Percentiles rank a stretch among this genome's conserved stretches.
Evolutionary conservation across 2,113 vertebrate genomes (phyloP).

Genomic region (Entomyzon cyanotis): DNA sequence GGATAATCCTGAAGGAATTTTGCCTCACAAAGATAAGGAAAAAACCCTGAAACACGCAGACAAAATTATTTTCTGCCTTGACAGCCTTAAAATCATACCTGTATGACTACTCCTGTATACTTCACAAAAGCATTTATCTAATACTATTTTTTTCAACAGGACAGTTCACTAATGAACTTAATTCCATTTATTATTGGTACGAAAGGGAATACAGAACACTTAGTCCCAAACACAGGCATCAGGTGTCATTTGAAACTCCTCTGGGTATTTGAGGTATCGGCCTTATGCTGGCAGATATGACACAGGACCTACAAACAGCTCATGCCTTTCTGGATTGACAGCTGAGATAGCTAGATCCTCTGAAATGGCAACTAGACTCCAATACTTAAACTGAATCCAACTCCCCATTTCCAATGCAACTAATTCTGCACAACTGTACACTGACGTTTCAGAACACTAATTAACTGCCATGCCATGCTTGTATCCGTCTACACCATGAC

Average conservation of each 20-base stretch:
- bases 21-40: not conserved
- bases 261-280: not conserved
- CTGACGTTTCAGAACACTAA: not conserved
- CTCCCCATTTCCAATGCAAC: not conserved
- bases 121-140: not conserved
- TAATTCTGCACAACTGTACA: not conserved
- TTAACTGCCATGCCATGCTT: not conserved
- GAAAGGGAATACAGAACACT: not conserved
- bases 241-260: constrained; percentile 8
- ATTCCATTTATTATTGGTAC: not conserved
- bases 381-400: not conserved
- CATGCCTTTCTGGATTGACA: constrained; percentile 14
- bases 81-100: not conserved
- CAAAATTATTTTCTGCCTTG: not conserved
- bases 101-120: not conserved
- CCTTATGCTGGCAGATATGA: not conserved
- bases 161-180: not conserved
- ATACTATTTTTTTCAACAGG: not conserved
- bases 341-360: not conserved
- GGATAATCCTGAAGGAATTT: not conserved
- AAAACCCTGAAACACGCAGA: not conserved
- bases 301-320: constrained; percentile 31
- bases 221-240: not conserved
- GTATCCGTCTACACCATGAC: not conserved
- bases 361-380: not conserved